Conservation (phyloP, 2,797 vertebrate species). For the Sphenopsis melanotis region DNA sequence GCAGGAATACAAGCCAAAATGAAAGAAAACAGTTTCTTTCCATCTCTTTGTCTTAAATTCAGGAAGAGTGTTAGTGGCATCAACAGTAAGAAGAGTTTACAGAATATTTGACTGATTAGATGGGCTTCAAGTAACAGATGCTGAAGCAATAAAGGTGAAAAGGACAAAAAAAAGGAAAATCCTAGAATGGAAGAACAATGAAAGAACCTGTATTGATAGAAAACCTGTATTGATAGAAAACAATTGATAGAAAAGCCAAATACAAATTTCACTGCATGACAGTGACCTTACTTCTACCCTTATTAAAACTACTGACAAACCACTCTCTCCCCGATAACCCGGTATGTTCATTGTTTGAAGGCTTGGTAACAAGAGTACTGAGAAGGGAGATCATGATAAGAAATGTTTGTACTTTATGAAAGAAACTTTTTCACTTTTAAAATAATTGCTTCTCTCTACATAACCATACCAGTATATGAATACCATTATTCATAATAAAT, state of each 20-base stretch:
- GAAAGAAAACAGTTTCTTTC: background rate
- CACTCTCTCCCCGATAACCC: background rate
- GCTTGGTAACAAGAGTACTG: background rate
- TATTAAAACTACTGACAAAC: background rate
- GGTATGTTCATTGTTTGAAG: background rate
- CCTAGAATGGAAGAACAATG: background rate
- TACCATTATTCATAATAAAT: background rate
- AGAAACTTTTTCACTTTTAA: background rate
- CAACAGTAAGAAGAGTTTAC: background rate
- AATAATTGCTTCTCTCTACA: background rate
- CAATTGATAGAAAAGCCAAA: too few species aligned
- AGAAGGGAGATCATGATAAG: background rate
- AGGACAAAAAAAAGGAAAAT: background rate
- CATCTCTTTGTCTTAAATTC: background rate
- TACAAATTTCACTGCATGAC: background rate
- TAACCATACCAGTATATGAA: background rate
- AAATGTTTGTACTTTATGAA: background rate
- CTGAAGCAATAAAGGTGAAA: background rate
- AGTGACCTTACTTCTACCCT: background rate
- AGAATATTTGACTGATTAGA: background rate
- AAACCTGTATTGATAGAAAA: background rate
- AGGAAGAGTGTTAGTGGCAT: background rate
- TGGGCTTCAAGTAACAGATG: background rate
- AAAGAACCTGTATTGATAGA: background rate
- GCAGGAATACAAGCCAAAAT: background rate